phyloP scores from a whole-genome alignment of 2,888 invertebrate genomes.

The Luffia ferchaultella region DNA sequence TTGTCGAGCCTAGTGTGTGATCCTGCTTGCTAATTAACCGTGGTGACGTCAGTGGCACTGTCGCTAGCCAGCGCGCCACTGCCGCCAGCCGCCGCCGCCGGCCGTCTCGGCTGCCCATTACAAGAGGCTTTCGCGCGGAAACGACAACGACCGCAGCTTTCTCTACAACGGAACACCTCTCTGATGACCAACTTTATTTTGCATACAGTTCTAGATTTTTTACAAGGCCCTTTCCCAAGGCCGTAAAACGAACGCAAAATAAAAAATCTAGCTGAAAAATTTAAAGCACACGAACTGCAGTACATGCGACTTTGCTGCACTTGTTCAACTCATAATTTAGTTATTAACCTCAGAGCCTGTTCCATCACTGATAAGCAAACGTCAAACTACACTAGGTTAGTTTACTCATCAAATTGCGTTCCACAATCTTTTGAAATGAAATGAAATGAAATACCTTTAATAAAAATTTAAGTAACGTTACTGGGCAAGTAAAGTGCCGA shows the following conservation, averaged over 20 bases:
- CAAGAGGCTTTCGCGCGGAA: slow-evolving; percentile 55
- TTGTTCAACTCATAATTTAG: too few relatives aligned
- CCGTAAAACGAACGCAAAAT: neutral
- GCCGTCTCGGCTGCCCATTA: slow-evolving; percentile 48
- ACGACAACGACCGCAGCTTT: slow-evolving; percentile 62
- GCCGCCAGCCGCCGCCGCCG: slow-evolving; percentile 27
- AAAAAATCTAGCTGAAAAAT: too few relatives aligned
- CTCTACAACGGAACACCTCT: slow-evolving; percentile 26
- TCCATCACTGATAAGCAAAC: too few relatives aligned
- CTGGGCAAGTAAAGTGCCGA: too few relatives aligned
- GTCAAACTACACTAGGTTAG: too few relatives aligned
- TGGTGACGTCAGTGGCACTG: slow-evolving; percentile 43
- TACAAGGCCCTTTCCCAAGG: slow-evolving; percentile 18
- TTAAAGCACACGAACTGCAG: too few relatives aligned
- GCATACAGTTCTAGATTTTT: neutral
- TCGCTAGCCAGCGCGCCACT: slow-evolving; percentile 23
- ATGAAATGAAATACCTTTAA: too few relatives aligned
- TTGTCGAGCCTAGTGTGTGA: slow-evolving; percentile 32
- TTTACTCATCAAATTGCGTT: too few relatives aligned
- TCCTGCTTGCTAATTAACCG: slow-evolving; percentile 50
- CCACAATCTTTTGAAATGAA: too few relatives aligned
- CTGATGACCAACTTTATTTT: neutral
- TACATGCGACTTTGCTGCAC: too few relatives aligned
- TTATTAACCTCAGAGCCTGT: too few relatives aligned
- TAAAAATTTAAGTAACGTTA: too few relatives aligned